A percentile compares a stretch with the other conserved stretches of the same genome.
Conservation (phyloP, 2,797 vertebrate species). For the Eulemur coronatus region DNA sequence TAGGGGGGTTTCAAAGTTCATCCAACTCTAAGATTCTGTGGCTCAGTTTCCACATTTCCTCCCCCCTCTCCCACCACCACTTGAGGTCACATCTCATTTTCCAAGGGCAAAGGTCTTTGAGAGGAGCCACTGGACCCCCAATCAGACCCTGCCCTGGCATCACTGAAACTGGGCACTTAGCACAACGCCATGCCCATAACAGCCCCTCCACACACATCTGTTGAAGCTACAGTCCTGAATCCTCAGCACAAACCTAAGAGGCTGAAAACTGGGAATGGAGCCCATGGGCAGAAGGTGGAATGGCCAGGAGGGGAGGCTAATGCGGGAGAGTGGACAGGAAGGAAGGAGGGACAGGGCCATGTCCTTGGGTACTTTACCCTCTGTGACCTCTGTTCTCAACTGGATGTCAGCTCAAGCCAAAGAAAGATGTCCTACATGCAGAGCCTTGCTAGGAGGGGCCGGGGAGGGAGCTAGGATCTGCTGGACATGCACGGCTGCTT, state of each 20-base stretch:
- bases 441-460: neutral
- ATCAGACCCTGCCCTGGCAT: neutral
- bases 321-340: neutral
- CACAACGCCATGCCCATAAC: neutral
- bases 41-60: neutral
- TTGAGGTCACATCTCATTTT: neutral
- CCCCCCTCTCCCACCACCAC: neutral
- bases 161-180: neutral
- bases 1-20: neutral
- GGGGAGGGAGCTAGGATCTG: neutral
- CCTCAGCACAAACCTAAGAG: neutral
- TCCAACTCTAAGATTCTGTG: neutral
- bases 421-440: neutral
- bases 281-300: neutral
- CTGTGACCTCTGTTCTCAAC: neutral
- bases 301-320: neutral
- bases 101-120: constrained; percentile 41
- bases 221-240: neutral
- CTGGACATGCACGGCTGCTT: neutral
- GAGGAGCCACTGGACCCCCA: neutral
- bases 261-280: neutral
- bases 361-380: neutral
- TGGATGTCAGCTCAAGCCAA: neutral
- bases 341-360: neutral
- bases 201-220: neutral